phyloP scores from a whole-genome alignment of 2,797 vertebrate genomes.

The Poeciliopsis infans region DNA sequence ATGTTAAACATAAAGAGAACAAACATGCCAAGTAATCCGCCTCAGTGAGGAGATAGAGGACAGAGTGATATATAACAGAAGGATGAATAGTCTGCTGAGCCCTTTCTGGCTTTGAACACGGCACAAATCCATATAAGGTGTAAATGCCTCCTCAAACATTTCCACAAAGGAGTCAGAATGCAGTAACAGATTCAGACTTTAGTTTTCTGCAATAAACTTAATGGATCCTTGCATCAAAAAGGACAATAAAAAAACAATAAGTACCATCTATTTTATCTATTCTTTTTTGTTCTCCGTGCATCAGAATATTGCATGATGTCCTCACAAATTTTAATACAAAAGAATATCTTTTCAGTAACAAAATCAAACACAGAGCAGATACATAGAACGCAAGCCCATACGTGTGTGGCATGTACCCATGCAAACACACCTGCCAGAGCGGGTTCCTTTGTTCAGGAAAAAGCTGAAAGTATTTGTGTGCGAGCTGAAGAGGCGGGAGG shows the following conservation, averaged over 20 bases:
- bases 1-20: conserved; percentile 9
- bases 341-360: not conserved
- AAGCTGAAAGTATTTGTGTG: conserved; percentile 93
- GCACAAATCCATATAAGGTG: not conserved
- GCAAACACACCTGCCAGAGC: conserved; percentile 91
- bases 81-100: not conserved
- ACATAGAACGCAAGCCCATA: conserved; percentile 18
- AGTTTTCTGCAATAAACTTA: not conserved
- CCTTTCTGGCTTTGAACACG: not conserved
- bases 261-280: not conserved
- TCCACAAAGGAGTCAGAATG: not conserved
- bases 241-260: not conserved
- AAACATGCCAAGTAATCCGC: conserved; percentile 9
- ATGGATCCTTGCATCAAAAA: not conserved
- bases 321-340: not conserved
- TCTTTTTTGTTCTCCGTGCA: not conserved
- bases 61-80: conserved; percentile 7
- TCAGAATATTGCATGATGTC: not conserved
- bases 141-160: conserved; percentile 11
- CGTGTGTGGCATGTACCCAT: conserved; percentile 17
- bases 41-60: conserved; percentile 2
- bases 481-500: conserved; percentile 89
- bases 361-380: not conserved
- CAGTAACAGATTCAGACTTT: not conserved
- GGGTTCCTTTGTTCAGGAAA: conserved; percentile 94